Evolutionary conservation across 2,888 invertebrate species (phyloP).

Genomic region (Drosophila atripex): DNA sequence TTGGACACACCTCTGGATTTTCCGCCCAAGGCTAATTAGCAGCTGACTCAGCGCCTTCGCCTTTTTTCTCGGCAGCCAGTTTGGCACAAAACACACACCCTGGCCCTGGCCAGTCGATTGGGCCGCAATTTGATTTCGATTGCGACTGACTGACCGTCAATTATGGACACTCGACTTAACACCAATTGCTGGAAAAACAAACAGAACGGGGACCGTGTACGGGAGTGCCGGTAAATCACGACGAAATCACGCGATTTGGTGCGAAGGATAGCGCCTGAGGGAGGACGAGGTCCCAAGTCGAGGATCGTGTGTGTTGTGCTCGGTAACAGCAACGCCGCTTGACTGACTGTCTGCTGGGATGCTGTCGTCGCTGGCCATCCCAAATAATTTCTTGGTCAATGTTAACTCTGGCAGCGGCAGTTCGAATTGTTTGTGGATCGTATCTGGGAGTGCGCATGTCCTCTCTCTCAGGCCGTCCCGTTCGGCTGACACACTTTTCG

Average conservation of each 20-base stretch:
- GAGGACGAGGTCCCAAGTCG: slow-evolving; percentile 22
- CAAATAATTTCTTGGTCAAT: slow-evolving; percentile 65
- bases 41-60: not conserved
- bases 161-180: slow-evolving; percentile 35
- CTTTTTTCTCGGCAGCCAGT: slow-evolving; percentile 20
- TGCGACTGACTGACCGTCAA: slow-evolving; percentile 33
- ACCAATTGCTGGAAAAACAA: slow-evolving; percentile 29
- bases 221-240: slow-evolving; percentile 44
- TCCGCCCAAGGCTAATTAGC: slow-evolving; percentile 15
- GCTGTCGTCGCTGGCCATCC: slow-evolving; percentile 47
- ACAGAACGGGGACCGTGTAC: slow-evolving; percentile 12
- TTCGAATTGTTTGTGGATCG: slow-evolving; percentile 73
- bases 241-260: slow-evolving; percentile 32
- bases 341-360: slow-evolving; percentile 61
- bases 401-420: slow-evolving; percentile 48
- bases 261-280: slow-evolving; percentile 1
- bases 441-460: slow-evolving; percentile 44
- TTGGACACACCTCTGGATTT: not conserved
- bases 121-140: slow-evolving; percentile 16
- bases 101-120: slow-evolving; percentile 3
- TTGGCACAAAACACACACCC: slow-evolving; percentile 32
- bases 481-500: slow-evolving; percentile 60
- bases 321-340: slow-evolving; percentile 75
- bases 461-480: slow-evolving; percentile 3
- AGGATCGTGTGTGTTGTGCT: slow-evolving; percentile 67